A percentile compares a stretch with the other conserved stretches of the same genome.
Evolutionary conservation across 2,888 invertebrate species (phyloP).

Genomic region (Odontocerum albicorne): DNA sequence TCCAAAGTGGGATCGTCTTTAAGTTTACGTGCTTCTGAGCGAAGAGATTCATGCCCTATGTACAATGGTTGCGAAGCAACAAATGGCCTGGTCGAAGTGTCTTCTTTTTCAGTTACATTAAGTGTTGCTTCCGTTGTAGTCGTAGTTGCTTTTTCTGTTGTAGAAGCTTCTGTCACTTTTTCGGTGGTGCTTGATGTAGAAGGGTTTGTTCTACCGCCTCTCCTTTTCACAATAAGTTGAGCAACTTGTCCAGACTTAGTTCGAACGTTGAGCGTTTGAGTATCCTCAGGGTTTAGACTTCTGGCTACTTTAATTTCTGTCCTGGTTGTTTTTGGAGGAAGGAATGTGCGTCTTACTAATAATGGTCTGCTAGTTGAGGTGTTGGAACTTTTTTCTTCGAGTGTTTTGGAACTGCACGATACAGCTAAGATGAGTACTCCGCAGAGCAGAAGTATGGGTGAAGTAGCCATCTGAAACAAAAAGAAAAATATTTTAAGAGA

Average conservation of each 20-base stretch:
- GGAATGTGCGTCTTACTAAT: slow-evolving; percentile 40
- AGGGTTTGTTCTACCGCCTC: slow-evolving; percentile 56
- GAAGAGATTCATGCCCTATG: too few species aligned
- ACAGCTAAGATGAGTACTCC: slow-evolving; percentile 47
- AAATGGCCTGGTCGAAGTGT: slow-evolving; percentile 51
- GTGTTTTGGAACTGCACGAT: slow-evolving; percentile 29
- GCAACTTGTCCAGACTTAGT: slow-evolving; percentile 76
- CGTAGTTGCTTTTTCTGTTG: slow-evolving; percentile 40
- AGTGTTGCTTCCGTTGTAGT: slow-evolving; percentile 12
- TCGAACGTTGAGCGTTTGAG: slow-evolving; percentile 74
- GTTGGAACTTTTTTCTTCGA: slow-evolving; percentile 47
- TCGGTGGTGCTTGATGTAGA: slow-evolving; percentile 46
- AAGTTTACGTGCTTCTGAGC: slow-evolving; percentile 54
- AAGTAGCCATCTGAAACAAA: slow-evolving; percentile 56
- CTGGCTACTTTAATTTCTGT: slow-evolving; percentile 77
- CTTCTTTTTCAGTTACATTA: slow-evolving; percentile 44
- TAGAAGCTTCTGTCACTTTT: slow-evolving; percentile 41
- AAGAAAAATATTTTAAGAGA: too few species aligned
- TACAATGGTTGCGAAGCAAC: slow-evolving; percentile 32
- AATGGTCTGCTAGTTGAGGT: slow-evolving; percentile 50
- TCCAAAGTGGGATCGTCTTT: slow-evolving; percentile 40
- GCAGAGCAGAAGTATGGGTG: slow-evolving; percentile 47
- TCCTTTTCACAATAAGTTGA: slow-evolving; percentile 74
- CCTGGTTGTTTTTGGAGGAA: slow-evolving; percentile 58
- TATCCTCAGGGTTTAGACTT: slow-evolving; percentile 74